Evolutionary conservation across 2,888 invertebrate species (phyloP), one percentile per base, ranked within the genome.

Genomic region (Empis stercorea): DNA sequence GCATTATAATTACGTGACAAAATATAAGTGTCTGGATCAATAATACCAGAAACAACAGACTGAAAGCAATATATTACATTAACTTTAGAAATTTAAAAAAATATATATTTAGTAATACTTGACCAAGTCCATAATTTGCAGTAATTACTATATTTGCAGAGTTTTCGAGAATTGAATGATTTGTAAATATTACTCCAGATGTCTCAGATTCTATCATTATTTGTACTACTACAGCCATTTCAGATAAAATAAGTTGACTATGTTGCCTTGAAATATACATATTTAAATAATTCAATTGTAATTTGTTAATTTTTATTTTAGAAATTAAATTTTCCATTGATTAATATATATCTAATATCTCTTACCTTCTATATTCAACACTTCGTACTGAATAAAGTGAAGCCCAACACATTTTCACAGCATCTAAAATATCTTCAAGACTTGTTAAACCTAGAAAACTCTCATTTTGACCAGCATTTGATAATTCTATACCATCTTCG

Each of bases 381-480:
- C 88, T 87, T 54, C 81, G 81, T 57, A 76, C 79, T 0, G 83
- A 74, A 60, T 80, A 89, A 54, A 87, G 76, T 1, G 89, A 91
- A 0, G 82, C 84, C 91, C 91, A 92, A 62, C 89, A 91, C 48
- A 75, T 73, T 42, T 75, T 69, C 2, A 89, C 70, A 7, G 78
- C 80, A 30, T 68, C 59, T 11, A 79, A 50, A 10, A 84, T 68
- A 47, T 76, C 73, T 0, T 65, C 67, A 37, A 70, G 64, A 1
- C 72, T 74, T 34, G 62, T 63, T 45, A 85, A 78, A 1, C 87
- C 85, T 4, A 91, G 71, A 51, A 80, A 76, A 0, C 87, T 87
- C 50, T 81, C 80, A 68, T 89, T 85, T 70, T 91, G 89, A 1
- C 89, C 89, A 0, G 89, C 89, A 4, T 85, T 81, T 1, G 87